Base-by-base conservation (phyloP, 2,888 invertebrate species). In the Hydrotaea diabolus region DNA sequence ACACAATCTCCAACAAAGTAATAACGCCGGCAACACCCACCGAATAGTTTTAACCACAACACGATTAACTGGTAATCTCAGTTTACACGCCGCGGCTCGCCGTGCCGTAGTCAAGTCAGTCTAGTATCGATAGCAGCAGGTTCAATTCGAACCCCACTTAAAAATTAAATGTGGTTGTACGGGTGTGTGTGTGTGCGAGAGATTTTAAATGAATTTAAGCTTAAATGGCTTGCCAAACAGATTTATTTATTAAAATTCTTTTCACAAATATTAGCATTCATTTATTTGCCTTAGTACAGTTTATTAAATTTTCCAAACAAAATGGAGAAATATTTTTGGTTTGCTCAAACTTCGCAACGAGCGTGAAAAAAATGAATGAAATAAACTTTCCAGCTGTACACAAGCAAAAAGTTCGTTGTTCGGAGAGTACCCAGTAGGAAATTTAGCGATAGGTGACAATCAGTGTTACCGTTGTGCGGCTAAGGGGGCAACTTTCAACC, bases 261-360 rank as follows among this genome's bases (percentile, higher is more conserved):
- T 11, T 21, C 0, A 64, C 64, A 66, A 69, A 69, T 46, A 23
- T 43, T 21, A 66, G 39, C 17, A 66, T 66, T 43, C 66, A 66
- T 66, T 66, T 69, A 46, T 69, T 69, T 69, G 69, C 46, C 46
- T 69, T 46, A 43, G 57, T 39, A 74, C 15, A 62, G 74, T 74
- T 74, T 74, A 74, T 62, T 74, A 59, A 74, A 74, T 49, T 72
- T 83, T 66, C 23, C 26, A 77, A 80, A 83, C 83, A 83, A 83
- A 83, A 83, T 83, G 83, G 83, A 80, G 83, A 83, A 80, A 57
- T 80, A 31, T 77, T 57, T 77, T 69, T 23, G 69, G 69, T 69
- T 69, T 43, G 43, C 23, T 13, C 69, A 46, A 31, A 69, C 23
- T 21, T 19, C 46, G 39, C 11, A 69, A 31, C 31, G 46, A 43